Evolutionary conservation across 2,888 invertebrate species (phyloP), one percentile per base, ranked within the genome.

Genomic region (Aricia artaxerxes): DNA sequence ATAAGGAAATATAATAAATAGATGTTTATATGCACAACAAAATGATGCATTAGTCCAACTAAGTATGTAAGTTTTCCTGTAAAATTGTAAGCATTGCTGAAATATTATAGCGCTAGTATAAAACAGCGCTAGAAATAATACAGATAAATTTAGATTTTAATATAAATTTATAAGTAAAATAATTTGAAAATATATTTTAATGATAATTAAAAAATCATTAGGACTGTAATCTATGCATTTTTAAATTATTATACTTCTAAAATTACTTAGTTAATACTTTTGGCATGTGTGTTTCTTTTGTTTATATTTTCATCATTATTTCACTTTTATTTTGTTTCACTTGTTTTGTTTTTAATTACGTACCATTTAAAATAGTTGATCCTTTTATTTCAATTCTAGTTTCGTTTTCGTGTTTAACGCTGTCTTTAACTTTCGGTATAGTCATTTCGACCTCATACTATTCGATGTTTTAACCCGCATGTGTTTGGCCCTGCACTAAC

Each of bases 401-500:
- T 53, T 49, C 11, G 31, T 75, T 76, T 49, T 75, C n/a, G 44
- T 75, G 24, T 75, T 31, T 49, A 75, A 31, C 44, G 11, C n/a
- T 75, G 44, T 57, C 76, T 53, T 73, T 44, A 73, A 44, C 40
- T 73, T 31, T 57, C 31, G 76, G 57, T 11, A 53, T 53, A 13
- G 11, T 49, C 49, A 31, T 76, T 1, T 76, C 76, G 76, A 76
- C 44, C 57, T 76, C 76, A 76, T 76, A 76, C 79, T 82, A 83
- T 82, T 92, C 90, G 90, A 88, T 93, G 93, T 93, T 92, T 86
- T 94, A 94, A 94, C 94, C 92, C 87, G 94, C 94, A 94, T 93
- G 94, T 94, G 94, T 94, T 93, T 94, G 94, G 86, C 92, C 90
- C 92, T 91, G 91, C 92, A 94, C 93, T 94, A 94, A 94, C 90